Evolutionary conservation across 1,140 invertebrate species (phyloP).

Genomic region (Drosophila jambulina): DNA sequence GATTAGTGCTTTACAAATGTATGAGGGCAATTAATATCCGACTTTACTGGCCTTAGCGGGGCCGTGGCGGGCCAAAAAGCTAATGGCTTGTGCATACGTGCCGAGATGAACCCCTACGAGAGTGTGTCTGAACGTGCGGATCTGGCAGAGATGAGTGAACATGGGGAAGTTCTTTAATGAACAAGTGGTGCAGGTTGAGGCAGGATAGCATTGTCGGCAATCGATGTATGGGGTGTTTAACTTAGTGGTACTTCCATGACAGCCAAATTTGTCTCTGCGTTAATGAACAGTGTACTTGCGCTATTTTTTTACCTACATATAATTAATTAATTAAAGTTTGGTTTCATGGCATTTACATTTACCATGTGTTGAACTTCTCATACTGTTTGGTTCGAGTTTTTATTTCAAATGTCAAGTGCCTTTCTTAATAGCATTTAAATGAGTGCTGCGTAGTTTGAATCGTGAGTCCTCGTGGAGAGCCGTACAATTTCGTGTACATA

Average conservation of each 20-base stretch:
- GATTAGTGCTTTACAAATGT: constrained; percentile 57
- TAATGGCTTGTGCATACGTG: constrained; percentile 54
- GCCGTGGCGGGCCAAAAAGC: constrained; percentile 3
- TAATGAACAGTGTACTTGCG: neutral
- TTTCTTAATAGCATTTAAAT: constrained; percentile 74
- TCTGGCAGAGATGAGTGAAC: neutral
- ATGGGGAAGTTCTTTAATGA: neutral
- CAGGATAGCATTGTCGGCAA: neutral
- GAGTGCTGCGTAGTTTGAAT: constrained; percentile 22
- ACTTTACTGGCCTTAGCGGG: constrained; percentile 12
- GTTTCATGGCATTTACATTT: constrained; percentile 5
- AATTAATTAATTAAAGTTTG: neutral
- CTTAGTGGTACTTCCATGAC: neutral
- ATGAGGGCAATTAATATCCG: constrained; percentile 70
- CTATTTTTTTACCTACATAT: neutral
- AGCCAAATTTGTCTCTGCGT: neutral
- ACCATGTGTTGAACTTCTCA: neutral
- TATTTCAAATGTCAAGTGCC: constrained; percentile 75
- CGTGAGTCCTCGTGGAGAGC: neutral
- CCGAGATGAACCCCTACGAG: constrained; percentile 5
- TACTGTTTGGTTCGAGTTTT: constrained; percentile 25
- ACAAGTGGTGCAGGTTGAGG: too few relatives aligned
- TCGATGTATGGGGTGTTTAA: neutral
- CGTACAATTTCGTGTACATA: constrained; percentile 17
- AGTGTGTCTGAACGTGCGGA: neutral